Evolutionary conservation across 2,797 vertebrate species (phyloP).

Genomic region (Allobates femoralis): DNA sequence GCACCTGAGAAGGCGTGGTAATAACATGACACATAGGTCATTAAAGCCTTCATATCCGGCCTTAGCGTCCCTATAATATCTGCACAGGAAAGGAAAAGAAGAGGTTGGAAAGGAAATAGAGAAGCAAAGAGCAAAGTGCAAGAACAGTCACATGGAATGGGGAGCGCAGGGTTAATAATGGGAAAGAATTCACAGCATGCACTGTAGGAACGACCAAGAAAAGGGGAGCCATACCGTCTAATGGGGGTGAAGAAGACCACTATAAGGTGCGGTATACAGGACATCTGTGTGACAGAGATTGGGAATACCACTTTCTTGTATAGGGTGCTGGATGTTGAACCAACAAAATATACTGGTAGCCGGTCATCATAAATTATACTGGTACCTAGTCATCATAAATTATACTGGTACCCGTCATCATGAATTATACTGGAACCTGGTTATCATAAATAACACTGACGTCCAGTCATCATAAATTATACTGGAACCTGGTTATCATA

Average conservation of each 20-base stretch:
- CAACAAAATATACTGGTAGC: not conserved
- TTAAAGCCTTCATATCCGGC: conserved; percentile 97
- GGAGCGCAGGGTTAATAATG: conserved; percentile 69
- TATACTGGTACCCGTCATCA: too few species aligned
- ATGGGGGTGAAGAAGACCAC: not conserved
- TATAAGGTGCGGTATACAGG: not conserved
- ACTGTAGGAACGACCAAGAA: conserved; percentile 76
- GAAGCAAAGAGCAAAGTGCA: conserved; percentile 75
- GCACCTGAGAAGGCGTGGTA: conserved; percentile 99
- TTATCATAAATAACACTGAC: too few species aligned
- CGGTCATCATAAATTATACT: not conserved
- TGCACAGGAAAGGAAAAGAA: conserved; percentile 88
- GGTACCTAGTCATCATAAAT: too few species aligned
- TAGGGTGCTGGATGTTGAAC: not conserved
- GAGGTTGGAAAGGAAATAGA: conserved; percentile 82
- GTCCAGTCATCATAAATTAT: too few species aligned
- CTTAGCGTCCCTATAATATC: conserved; percentile 99
- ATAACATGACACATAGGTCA: conserved; percentile 99
- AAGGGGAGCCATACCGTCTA: not conserved
- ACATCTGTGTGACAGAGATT: not conserved
- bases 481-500: too few species aligned
- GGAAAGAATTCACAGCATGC: conserved; percentile 82
- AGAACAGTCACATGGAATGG: conserved; percentile 73
- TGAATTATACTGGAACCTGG: too few species aligned
- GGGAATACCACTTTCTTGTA: not conserved